A percentile compares a stretch with the other conserved stretches of the same genome.
Evolutionary conservation across 2,113 vertebrate genomes (phyloP).

Genomic region (Lamprologus callipterus): DNA sequence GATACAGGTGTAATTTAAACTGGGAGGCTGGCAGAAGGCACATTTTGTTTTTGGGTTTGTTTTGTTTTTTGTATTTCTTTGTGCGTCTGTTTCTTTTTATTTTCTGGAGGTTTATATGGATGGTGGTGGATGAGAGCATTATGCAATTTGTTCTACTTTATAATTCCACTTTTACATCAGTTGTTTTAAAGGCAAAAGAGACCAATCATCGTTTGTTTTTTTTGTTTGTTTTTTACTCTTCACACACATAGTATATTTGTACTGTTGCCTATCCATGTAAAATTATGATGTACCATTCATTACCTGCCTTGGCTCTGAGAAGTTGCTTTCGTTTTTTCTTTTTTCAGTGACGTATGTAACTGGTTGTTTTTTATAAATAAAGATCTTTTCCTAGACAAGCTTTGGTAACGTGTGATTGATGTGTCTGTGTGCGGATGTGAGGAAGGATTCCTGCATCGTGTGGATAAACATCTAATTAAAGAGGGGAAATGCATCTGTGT

Average conservation of each 20-base stretch:
- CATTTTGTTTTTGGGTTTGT: conserved; percentile 10
- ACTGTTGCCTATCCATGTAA: conserved; percentile 65
- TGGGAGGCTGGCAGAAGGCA: conserved; percentile 42
- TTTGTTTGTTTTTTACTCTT: neutral
- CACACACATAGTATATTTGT: conserved; percentile 56
- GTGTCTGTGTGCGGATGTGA: neutral
- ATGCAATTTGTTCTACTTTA: conserved; percentile 66
- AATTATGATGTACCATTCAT: conserved; percentile 60
- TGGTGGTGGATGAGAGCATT: conserved; percentile 57
- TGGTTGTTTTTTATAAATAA: conserved; percentile 77
- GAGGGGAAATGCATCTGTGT: neutral
- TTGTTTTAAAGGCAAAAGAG: conserved; percentile 55
- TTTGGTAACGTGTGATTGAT: conserved; percentile 2
- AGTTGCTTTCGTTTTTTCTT: conserved; percentile 28
- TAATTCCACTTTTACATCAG: conserved; percentile 52
- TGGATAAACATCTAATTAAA: conserved; percentile 49
- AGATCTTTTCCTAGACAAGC: conserved; percentile 61
- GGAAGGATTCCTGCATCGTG: neutral
- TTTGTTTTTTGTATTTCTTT: neutral
- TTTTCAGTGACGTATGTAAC: conserved; percentile 68
- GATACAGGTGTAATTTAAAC: neutral
- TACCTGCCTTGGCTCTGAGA: conserved; percentile 75
- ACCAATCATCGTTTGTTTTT: conserved; percentile 27
- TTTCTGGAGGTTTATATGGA: conserved; percentile 35
- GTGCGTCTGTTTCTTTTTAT: conserved; percentile 37